phyloP scores from a whole-genome alignment of 2,888 invertebrate species.

The Atrina japonica region DNA sequence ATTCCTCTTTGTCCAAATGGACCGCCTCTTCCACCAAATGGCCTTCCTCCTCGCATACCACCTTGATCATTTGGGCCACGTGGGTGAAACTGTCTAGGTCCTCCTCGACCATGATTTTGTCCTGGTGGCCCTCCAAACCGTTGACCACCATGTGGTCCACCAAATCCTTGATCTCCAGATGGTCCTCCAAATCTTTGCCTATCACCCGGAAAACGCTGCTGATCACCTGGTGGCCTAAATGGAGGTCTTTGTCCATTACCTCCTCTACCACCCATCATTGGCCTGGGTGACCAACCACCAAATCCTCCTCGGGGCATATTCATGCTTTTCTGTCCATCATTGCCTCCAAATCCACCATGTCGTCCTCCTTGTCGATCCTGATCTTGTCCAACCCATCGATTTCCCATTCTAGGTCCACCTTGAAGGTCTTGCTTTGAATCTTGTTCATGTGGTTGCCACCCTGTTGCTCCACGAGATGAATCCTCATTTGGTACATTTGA shows the following conservation, averaged over 20 bases:
- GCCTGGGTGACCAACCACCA: slow-evolving; percentile 37
- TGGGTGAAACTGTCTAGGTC: slow-evolving; percentile 18
- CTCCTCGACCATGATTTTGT: slow-evolving; percentile 38
- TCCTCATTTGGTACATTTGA: background rate
- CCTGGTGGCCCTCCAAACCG: slow-evolving; percentile 39
- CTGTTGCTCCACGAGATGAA: background rate
- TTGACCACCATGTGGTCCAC: slow-evolving; percentile 37
- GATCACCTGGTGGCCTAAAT: slow-evolving; percentile 22
- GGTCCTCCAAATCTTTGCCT: slow-evolving; percentile 37
- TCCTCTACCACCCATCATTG: slow-evolving; percentile 41
- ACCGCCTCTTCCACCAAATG: slow-evolving; percentile 41
- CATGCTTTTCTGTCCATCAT: slow-evolving; percentile 21
- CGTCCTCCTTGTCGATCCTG: slow-evolving; percentile 26
- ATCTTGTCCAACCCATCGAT: slow-evolving; percentile 17
- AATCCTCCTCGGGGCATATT: slow-evolving; percentile 32
- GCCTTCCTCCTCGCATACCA: slow-evolving; percentile 39
- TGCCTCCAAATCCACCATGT: slow-evolving; percentile 27
- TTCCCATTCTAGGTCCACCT: slow-evolving; percentile 11
- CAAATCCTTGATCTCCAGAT: slow-evolving; percentile 31
- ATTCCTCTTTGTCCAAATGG: slow-evolving; percentile 37
- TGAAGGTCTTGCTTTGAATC: background rate
- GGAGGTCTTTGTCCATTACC: slow-evolving; percentile 41
- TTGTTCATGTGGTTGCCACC: background rate
- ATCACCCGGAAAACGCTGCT: slow-evolving; percentile 26
- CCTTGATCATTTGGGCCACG: slow-evolving; percentile 26